Conservation (phyloP, 92 coral and sea anemone genomes). For the Blastomussa wellsi region DNA sequence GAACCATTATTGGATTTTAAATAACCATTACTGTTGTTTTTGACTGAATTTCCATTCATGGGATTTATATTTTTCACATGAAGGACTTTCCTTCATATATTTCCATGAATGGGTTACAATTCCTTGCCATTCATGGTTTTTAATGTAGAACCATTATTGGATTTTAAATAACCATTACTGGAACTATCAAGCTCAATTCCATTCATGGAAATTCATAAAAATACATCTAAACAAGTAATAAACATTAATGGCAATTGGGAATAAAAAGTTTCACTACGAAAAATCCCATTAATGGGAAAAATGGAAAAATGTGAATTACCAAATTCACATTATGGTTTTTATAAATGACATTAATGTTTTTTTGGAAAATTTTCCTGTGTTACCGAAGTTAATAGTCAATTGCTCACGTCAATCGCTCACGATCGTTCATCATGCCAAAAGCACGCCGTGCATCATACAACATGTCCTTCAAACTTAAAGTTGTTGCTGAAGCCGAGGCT, state of each 20-base stretch:
- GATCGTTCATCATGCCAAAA: too few relatives aligned
- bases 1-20: conserved; percentile 11
- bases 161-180: conserved; percentile 16
- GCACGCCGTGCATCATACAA: too few relatives aligned
- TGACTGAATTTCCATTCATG: conserved; percentile 18
- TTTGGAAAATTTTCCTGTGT: conserved; percentile 29
- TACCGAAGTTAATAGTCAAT: too few relatives aligned
- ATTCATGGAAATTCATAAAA: conserved; percentile 15
- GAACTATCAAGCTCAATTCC: conserved; percentile 13
- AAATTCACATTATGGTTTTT: conserved; percentile 8
- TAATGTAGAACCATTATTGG: neutral
- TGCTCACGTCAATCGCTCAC: too few relatives aligned
- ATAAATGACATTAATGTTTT: conserved; percentile 10
- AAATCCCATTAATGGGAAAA: conserved; percentile 24
- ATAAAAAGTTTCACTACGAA: neutral
- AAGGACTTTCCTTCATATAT: neutral
- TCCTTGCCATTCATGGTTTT: conserved; percentile 21
- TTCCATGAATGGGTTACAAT: conserved; percentile 19
- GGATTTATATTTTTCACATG: conserved; percentile 13
- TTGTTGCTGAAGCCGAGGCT: too few relatives aligned
- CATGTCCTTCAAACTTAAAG: too few relatives aligned
- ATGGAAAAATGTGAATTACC: neutral
- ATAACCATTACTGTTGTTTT: too few relatives aligned
- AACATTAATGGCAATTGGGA: conserved; percentile 21
- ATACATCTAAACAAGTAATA: conserved; percentile 8